These are phyloP conservation scores for Chamaetylas fuelleborni DNA, from an alignment of 2,113 vertebrate species.

Conservation along the genomic window DNA sequence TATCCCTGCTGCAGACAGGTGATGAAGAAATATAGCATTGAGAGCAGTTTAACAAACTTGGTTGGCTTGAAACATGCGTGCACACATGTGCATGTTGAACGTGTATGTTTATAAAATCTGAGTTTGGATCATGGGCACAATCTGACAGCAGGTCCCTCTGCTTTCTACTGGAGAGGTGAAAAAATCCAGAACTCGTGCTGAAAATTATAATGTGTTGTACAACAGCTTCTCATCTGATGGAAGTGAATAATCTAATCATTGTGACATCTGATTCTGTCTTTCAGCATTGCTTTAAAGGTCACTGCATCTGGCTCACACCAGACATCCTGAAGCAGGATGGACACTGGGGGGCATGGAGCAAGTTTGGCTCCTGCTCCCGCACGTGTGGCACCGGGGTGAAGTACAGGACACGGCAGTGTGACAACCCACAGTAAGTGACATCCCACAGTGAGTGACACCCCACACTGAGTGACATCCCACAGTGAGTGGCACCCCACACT, in stretches of 20 bases:
- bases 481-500: rapidly evolving
- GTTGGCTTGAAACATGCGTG: not conserved
- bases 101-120: not conserved
- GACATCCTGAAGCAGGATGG: conserved; percentile 95
- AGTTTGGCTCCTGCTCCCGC: conserved; percentile 91
- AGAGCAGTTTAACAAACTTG: not conserved
- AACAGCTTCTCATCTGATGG: not conserved
- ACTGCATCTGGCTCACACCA: conserved; percentile 94
- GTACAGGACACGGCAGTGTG: conserved; percentile 89
- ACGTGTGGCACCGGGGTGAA: conserved; percentile 92
- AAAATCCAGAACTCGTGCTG: not conserved
- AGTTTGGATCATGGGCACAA: not conserved
- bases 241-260: not conserved
- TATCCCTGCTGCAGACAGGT: rapidly evolving
- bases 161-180: not conserved
- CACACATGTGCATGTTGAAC: rapidly evolving
- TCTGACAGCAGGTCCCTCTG: not conserved
- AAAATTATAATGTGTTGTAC: not conserved
- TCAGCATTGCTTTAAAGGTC: conserved; percentile 97
- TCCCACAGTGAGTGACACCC: conserved; percentile 70
- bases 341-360: conserved; percentile 95
- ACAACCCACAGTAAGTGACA: conserved; percentile 90
- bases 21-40: not conserved
- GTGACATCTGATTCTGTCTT: conserved; percentile 22
- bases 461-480: rapidly evolving